A percentile compares a stretch with the other conserved stretches of the same genome.
Conservation (phyloP, 37 sponge, comb jelly and placozoan species). For the Dysidea cf. avara region DNA sequence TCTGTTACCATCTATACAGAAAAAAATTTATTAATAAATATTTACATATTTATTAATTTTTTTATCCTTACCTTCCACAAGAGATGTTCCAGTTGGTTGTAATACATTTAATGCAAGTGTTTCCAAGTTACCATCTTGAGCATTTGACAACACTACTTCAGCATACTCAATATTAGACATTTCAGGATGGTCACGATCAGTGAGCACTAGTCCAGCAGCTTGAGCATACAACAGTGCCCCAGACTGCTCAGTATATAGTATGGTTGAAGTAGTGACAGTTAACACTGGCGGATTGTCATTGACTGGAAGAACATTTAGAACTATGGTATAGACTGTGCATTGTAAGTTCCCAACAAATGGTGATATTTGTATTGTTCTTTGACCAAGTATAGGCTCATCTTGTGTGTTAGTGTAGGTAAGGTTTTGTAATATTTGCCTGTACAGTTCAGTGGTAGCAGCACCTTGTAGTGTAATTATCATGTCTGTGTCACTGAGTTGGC, state of each 20-base stretch:
- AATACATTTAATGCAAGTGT: not conserved
- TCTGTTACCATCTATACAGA: too few species aligned
- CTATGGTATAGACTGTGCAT: not conserved
- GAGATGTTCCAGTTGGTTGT: not conserved
- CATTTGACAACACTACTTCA: constrained; percentile 11
- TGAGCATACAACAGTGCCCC: constrained; percentile 1
- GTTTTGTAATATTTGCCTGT: constrained; percentile 5
- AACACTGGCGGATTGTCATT: constrained; percentile 62
- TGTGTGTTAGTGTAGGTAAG: constrained; percentile 16
- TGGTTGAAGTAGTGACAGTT: not conserved
- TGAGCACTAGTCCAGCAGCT: constrained; percentile 24
- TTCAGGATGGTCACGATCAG: constrained; percentile 37
- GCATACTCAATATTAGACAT: constrained; percentile 36
- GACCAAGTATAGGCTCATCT: constrained; percentile 14
- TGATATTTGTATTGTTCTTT: too few species aligned
- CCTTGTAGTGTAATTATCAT: constrained; percentile 5
- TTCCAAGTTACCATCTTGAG: constrained; percentile 38
- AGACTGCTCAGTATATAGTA: constrained; percentile 26
- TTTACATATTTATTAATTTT: not conserved
- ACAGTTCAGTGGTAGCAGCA: constrained; percentile 10
- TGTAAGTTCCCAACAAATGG: constrained; percentile 10
- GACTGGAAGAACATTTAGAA: constrained; percentile 24
- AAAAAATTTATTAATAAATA: constrained; percentile 2
- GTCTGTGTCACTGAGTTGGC: not conserved
- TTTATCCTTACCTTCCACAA: not conserved